Conservation (phyloP, 2,888 invertebrate species). For the Drosophila antonietae region DNA sequence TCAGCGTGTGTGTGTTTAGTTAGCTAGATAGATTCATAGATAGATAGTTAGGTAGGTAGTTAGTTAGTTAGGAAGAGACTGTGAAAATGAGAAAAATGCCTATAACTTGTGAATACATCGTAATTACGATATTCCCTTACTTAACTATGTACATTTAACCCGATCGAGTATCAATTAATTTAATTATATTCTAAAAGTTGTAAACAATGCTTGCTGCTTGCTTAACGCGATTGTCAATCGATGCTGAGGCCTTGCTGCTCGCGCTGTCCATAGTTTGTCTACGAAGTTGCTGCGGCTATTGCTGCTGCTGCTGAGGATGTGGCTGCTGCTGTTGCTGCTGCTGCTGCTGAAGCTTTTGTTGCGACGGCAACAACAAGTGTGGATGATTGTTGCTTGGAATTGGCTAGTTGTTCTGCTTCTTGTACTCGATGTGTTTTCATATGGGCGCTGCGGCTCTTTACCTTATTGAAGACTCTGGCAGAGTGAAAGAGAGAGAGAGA, state of each 20-base stretch:
- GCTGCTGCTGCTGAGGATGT: constrained; percentile 21
- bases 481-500: constrained; percentile 12
- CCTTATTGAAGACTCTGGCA: constrained; percentile 97
- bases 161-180: constrained; percentile 33
- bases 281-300: constrained; percentile 33
- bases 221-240: constrained; percentile 74
- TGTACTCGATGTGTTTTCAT: constrained; percentile 99
- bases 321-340: constrained; percentile 15
- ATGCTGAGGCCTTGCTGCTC: constrained; percentile 38
- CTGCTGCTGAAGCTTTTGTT: constrained; percentile 41
- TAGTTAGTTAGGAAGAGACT: constrained; percentile 23
- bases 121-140: constrained; percentile 42
- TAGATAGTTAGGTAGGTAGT: constrained; percentile 27
- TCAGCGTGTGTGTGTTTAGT: background rate
- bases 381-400: constrained; percentile 45
- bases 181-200: constrained; percentile 52
- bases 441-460: constrained; percentile 99
- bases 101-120: constrained; percentile 63
- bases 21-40: constrained; percentile 16
- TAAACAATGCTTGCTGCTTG: constrained; percentile 72
- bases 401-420: constrained; percentile 88
- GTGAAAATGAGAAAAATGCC: constrained; percentile 63
- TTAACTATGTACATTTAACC: constrained; percentile 33
- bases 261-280: constrained; percentile 21
- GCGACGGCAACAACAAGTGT: constrained; percentile 16